A percentile compares a stretch with the other conserved stretches of the same genome.
Evolutionary conservation across 2,888 invertebrate genomes (phyloP).

Genomic region (Leptopilina drosophilae): DNA sequence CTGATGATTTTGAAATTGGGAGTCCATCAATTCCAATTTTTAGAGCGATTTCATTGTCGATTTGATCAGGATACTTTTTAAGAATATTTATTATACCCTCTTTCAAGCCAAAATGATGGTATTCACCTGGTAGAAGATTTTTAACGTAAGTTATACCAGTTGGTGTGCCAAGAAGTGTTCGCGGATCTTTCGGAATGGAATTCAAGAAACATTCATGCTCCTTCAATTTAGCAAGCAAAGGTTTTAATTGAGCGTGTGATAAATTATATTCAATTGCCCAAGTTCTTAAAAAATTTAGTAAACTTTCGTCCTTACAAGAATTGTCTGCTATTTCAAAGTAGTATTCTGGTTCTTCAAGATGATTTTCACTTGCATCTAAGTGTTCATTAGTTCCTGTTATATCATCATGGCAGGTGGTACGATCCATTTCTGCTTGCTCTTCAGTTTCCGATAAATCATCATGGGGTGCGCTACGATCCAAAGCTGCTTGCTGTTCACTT

Average conservation of each 20-base stretch:
- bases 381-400: no score
- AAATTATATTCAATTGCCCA: not conserved
- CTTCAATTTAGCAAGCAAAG: slow-evolving; percentile 33
- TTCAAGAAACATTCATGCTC: slow-evolving; percentile 33
- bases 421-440: no score
- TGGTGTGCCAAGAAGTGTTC: slow-evolving; percentile 44
- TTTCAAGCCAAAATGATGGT: slow-evolving; percentile 44
- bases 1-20: not conserved
- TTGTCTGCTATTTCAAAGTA: no score
- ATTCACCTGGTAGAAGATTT: slow-evolving; percentile 35
- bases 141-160: slow-evolving; percentile 24
- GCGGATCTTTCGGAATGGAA: slow-evolving; percentile 33
- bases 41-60: slow-evolving; percentile 18
- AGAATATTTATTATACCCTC: slow-evolving; percentile 4
- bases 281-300: not conserved
- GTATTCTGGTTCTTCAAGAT: no score
- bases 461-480: no score
- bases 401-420: no score
- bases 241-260: not conserved
- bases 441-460: no score
- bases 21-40: slow-evolving; percentile 48
- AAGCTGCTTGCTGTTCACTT: no score
- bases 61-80: not conserved
- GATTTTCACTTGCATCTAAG: no score
- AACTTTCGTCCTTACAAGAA: not conserved